Base-by-base conservation (phyloP, 30 jellyfish, hydroid and myxozoan genomes). In the Aurelia sp. region DNA sequence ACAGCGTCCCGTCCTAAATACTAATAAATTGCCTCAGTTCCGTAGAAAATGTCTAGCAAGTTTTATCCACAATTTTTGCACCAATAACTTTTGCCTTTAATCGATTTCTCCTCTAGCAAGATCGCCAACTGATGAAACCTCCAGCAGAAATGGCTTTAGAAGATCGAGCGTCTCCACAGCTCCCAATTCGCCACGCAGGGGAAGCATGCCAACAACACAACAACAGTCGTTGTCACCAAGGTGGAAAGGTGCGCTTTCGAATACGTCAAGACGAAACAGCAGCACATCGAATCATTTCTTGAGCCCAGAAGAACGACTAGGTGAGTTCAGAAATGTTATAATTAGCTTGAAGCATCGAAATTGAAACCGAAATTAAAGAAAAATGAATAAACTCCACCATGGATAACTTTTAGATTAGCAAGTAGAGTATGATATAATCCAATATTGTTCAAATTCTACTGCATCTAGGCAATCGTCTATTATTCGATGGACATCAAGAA, bases 141-240 rank as follows among this genome's bases (percentile, higher is more conserved):
- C 85, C 47, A 52, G 58, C 38, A 4, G 60, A 21, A 71, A 50
- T 31, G 38, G 80, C 72, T 30, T 81, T 61, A 63, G 93, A 24
- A 44, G 76, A 20, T 72, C 88, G 18, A 70, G 81, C 64, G 27
- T 53, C 21, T 72, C 88, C 24, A 57, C 93, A 35, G 64, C 44
- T 27, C 93, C 93, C 18, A 78, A 40, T 60, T 66, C 93, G 18
- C 84, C 93, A 51, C 76, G 82, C 31, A 74, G 84, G 55, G 71
- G 61, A 35, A 76, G 93, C 82, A 74, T 31, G 21, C 41, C 72
- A 5, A 21, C 87, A 24, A 76, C 20, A 65, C 82, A 35, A 24
- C 81, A 13, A 58, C 62, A 68, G 41, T 71, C 92, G 30, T 60
- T 84, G 60, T 84, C 93, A 19, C 93, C 93, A 48, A 72, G 88